Base-by-base conservation (phyloP, 2,797 vertebrate genomes). In the Enteromius paludinosus region DNA sequence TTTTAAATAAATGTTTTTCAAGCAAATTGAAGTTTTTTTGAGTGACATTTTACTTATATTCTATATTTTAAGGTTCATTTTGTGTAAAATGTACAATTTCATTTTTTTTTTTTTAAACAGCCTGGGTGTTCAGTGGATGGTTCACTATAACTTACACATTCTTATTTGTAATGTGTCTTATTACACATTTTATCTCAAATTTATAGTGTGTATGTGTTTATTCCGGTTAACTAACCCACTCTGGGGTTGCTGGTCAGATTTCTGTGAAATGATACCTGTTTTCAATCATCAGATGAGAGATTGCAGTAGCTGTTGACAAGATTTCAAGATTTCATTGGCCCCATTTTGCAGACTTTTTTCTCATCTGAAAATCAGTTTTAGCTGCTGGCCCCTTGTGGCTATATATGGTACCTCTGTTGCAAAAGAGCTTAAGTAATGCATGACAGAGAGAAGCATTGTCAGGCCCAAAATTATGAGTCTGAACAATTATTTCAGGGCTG, bases 371-470 rank as follows among this genome's bases (percentile, higher is more conserved):
- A n/a, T 45, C 17, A 5, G 49, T 56, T 56, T 69, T 43, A 3
- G 17, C 62, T 78, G 20, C 64, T 79, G 77, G 28, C 65, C 47
- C 35, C 64, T 79, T 56, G 49, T 56, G 65, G 49, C 65, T 30
- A 14, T 79, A 11, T 56, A 30, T 25, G 23, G 77, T 38, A 69
- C 10, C 61, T 38, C 5, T 54, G 5, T 12, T 11, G 10, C 30
- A 25, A 66, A 78, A 68, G 14, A 68, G 30, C 45, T 38, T 54
- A 8, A 38, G 9, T 12, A 7, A 65, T 25, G 17, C 14, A 23
- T 65, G 75, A 11, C 62, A 38, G n/a, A 18, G 62, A 10, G 1
- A 49, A 54, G 30, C 15, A 28, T 18, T 17, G n/a, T 28, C 6
- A 15, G n/a, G 2, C 6, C 15, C 9, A 18, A 41, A 59, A 41